Evolutionary conservation across 2,888 invertebrate species (phyloP).

Genomic region (Ptychoptera contaminata): DNA sequence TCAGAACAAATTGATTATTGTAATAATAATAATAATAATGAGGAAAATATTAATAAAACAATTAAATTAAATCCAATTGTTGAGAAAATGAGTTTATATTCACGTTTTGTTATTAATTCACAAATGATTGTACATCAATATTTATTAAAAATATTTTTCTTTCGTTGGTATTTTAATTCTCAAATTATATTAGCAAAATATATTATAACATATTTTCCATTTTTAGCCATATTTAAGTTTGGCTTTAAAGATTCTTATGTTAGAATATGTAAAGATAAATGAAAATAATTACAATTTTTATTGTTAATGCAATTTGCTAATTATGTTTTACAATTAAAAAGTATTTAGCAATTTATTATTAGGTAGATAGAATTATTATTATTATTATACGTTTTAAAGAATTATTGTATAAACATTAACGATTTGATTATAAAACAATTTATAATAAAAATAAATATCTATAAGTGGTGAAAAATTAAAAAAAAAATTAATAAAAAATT

Average conservation of each 20-base stretch:
- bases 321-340: too few species aligned
- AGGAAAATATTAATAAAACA: slow-evolving; percentile 2
- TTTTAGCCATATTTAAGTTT: slow-evolving; percentile 47
- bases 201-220: slow-evolving; percentile 50
- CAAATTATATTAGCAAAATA: slow-evolving; percentile 41
- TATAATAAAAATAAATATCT: too few species aligned
- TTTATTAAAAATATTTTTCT: slow-evolving; percentile 33
- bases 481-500: too few species aligned
- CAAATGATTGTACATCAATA: slow-evolving; percentile 22
- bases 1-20: slow-evolving; percentile 25
- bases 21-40: slow-evolving; percentile 23
- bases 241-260: slow-evolving; percentile 45
- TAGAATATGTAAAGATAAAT: slow-evolving; percentile 32
- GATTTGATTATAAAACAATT: too few species aligned
- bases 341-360: too few species aligned
- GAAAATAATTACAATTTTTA: neutral
- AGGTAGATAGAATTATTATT: too few species aligned
- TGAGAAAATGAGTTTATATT: slow-evolving; percentile 27
- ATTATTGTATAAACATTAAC: too few species aligned
- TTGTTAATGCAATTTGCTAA: too few species aligned
- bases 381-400: too few species aligned
- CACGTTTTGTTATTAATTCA: slow-evolving; percentile 24
- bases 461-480: too few species aligned
- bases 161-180: slow-evolving; percentile 44
- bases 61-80: slow-evolving; percentile 1